Evolutionary conservation across 1,140 invertebrate species (phyloP).

Genomic region (Drosophila pectinifera): DNA sequence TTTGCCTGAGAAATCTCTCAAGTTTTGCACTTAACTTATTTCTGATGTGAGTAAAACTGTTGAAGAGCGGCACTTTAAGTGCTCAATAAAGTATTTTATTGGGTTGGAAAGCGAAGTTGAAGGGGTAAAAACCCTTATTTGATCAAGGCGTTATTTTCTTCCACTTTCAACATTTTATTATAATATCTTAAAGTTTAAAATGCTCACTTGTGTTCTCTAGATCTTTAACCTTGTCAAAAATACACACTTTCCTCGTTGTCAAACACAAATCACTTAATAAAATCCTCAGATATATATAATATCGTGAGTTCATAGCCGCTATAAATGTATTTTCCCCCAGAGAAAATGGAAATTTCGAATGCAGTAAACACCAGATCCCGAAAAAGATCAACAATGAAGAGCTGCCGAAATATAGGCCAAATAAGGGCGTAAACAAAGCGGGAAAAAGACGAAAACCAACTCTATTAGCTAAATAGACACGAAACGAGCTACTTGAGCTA

Average conservation of each 20-base stretch:
- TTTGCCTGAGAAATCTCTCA: conserved; percentile 11
- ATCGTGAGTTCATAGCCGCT: conserved; percentile 11
- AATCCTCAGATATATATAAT: conserved; percentile 10
- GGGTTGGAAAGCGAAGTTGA: not conserved
- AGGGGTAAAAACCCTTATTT: not conserved
- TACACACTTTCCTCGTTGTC: conserved; percentile 1
- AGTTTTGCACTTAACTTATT: conserved; percentile 2
- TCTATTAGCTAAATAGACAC: conserved; percentile 55
- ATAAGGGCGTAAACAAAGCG: conserved; percentile 66
- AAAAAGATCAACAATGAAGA: conserved; percentile 8
- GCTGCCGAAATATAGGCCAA: conserved; percentile 63
- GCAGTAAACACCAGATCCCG: conserved; percentile 18
- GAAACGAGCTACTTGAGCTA: conserved; percentile 17
- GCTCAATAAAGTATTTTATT: conserved; percentile 6
- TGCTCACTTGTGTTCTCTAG: not conserved
- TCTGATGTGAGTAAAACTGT: conserved; percentile 14
- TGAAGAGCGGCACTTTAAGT: not conserved
- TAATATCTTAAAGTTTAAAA: not conserved
- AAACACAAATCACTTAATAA: conserved; percentile 34
- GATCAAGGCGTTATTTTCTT: not conserved
- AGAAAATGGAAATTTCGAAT: conserved; percentile 35
- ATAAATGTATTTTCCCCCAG: conserved; percentile 14
- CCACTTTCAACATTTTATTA: not conserved
- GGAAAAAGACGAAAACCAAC: conserved; percentile 32
- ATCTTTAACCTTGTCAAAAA: conserved; percentile 10